phyloP scores from a whole-genome alignment of 2,113 vertebrate genomes.

The Oncorhynchus kisutch region DNA sequence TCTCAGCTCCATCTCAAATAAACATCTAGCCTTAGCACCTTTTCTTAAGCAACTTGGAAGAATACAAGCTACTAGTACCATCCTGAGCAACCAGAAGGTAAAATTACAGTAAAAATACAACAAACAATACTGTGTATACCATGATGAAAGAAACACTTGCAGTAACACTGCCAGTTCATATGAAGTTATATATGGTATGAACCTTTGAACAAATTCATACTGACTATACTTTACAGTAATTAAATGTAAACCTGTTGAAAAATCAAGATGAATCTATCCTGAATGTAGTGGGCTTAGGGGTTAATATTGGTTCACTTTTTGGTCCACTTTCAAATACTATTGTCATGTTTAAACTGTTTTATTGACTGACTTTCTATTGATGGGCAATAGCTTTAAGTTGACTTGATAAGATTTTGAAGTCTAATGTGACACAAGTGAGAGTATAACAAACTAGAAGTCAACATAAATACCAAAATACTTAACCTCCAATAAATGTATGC shows the following conservation, averaged over 20 bases:
- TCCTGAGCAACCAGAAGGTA: slow-evolving; percentile 58
- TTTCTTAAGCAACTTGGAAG: slow-evolving; percentile 61
- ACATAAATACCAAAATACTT: slow-evolving; percentile 40
- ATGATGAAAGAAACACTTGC: slow-evolving; percentile 17
- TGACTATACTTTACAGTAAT: slow-evolving; percentile 48
- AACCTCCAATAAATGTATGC: slow-evolving; percentile 7
- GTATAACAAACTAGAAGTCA: slow-evolving; percentile 33
- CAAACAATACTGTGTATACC: slow-evolving; percentile 64
- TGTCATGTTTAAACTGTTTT: neutral
- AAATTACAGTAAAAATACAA: slow-evolving; percentile 69
- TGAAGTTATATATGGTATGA: slow-evolving; percentile 44
- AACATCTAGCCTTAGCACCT: slow-evolving; percentile 57
- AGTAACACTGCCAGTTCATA: slow-evolving; percentile 37
- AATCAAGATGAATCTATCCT: slow-evolving; percentile 14
- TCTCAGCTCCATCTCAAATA: slow-evolving; percentile 57
- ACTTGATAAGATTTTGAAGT: slow-evolving; percentile 7
- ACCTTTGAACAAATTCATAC: slow-evolving; percentile 45
- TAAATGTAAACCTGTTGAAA: slow-evolving; percentile 63
- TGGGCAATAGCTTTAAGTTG: slow-evolving; percentile 25
- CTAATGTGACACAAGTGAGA: neutral
- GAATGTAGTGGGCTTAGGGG: slow-evolving; percentile 49
- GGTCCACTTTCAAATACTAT: slow-evolving; percentile 54
- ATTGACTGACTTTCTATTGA: slow-evolving; percentile 25
- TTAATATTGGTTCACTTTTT: slow-evolving; percentile 68
- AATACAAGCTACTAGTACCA: slow-evolving; percentile 67